Evolutionary conservation across 2,888 invertebrate species (phyloP), one percentile per base, ranked within the genome.

Genomic region (Diogma glabrata): DNA sequence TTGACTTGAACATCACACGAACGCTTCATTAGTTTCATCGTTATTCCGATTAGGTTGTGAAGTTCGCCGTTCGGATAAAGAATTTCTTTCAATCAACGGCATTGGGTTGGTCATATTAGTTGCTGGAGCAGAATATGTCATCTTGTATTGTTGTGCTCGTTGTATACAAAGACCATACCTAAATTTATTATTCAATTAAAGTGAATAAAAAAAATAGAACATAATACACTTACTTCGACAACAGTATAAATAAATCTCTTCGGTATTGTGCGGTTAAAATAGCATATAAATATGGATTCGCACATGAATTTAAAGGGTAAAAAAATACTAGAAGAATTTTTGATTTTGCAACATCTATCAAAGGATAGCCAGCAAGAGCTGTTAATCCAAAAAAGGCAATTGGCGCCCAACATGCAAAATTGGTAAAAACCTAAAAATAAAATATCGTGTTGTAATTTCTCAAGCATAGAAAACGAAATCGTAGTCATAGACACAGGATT

Each of bases 241-340:
- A 69, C 36, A 87, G 65, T 10, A 76, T 72, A 50, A 80, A 75
- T 19, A 87, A 73, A 65, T 92, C 90, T 58, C 81, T 75, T 38
- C 89, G 76, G 64, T 89, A 91, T 67, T 90, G 90, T 55, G 88
- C 82, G 7, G 92, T 93, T 63, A 91, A 73, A 58, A 93, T 87
- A 16, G 90, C 92, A 67, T 93, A 94, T 3, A 94, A 72, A 72
- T 91, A 92, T 1, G 93, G 93, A 71, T 94, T 92, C 33, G 92
- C 89, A 64, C 90, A 91, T 1, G 91, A 87, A 69, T 93, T 93
- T 54, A 94, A 70, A 0, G 93, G 93, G 64, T 92, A 89, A 64
- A 93, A 90, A 65, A 93, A 90, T 8, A 93, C 91, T 54, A 91
- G 70, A 10, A 91, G 71, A 47, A 93, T 83, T 68, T 86, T 86